A percentile compares a stretch with the other conserved stretches of the same genome.
These are phyloP conservation scores for Bombus sylvicola DNA, from an alignment of 1,140 invertebrate species.

Conservation along the genomic window DNA sequence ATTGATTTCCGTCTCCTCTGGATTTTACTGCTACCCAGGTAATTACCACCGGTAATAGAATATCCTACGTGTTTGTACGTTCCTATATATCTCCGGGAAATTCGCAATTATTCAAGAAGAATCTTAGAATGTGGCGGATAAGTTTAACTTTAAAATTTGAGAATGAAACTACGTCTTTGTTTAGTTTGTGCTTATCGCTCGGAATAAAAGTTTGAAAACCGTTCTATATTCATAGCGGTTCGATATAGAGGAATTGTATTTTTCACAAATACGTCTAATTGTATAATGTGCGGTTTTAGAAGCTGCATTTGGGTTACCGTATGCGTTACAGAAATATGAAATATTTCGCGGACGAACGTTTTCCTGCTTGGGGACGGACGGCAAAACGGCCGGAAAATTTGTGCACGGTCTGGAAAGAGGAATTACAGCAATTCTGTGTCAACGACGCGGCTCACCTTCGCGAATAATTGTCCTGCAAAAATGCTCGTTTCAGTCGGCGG, in stretches of 20 bases:
- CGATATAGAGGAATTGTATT: no score
- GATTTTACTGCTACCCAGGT: not conserved
- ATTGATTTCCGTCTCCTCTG: slow-evolving; percentile 32
- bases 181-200: no score
- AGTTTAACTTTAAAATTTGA: not conserved
- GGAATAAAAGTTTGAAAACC: no score
- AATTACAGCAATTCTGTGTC: slow-evolving; percentile 31
- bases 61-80: not conserved
- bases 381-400: slow-evolving; percentile 34
- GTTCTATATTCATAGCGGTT: no score
- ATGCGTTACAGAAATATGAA: not conserved
- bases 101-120: not conserved
- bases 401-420: not conserved
- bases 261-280: no score
- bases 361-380: not conserved
- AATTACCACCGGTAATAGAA: slow-evolving; percentile 11
- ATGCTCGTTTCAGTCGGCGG: slow-evolving; percentile 34
- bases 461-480: slow-evolving; percentile 52
- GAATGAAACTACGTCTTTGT: no score
- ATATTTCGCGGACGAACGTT: not conserved
- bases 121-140: not conserved
- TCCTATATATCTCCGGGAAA: no score
- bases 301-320: no score
- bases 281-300: no score
- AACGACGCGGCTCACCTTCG: slow-evolving; percentile 29